Conservation (phyloP, 2,888 invertebrate genomes). For the Ganaspis brasiliensis region DNA sequence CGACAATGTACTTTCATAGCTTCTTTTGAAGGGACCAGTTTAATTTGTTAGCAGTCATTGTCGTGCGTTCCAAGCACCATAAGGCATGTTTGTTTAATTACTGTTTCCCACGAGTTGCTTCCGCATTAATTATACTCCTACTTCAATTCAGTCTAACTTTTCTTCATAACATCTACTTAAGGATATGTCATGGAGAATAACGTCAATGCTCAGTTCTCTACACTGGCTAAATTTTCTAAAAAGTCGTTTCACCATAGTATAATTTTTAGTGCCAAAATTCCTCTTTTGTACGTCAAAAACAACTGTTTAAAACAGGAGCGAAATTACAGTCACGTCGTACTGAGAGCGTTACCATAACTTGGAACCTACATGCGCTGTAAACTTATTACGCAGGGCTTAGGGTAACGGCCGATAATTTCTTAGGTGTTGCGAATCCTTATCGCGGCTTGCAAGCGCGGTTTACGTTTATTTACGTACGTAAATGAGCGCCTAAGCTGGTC, state of each 20-base stretch:
- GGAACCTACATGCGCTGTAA: conserved; percentile 23
- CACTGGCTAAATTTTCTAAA: too few relatives aligned
- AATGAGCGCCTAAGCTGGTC: conserved; percentile 45
- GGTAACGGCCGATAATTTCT: conserved; percentile 37
- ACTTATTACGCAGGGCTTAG: conserved; percentile 26
- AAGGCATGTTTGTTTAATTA: conserved; percentile 28
- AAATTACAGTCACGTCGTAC: conserved; percentile 12
- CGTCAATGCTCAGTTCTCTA: too few relatives aligned
- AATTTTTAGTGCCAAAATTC: too few relatives aligned
- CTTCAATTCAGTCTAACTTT: not conserved
- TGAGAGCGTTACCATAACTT: conserved; percentile 36
- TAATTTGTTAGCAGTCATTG: conserved; percentile 32
- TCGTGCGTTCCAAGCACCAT: conserved; percentile 1
- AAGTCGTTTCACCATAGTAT: too few relatives aligned
- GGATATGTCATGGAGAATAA: not conserved
- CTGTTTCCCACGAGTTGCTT: conserved; percentile 12
- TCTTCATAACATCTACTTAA: conserved; percentile 6
- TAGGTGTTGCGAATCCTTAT: conserved; percentile 42
- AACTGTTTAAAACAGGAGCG: not conserved
- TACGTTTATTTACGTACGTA: conserved; percentile 57
- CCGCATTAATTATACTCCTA: conserved; percentile 14
- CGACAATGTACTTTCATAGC: conserved; percentile 12
- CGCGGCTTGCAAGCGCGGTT: conserved; percentile 29
- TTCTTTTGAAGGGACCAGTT: not conserved
- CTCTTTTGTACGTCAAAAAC: not conserved